Evolutionary conservation across 23 tunicate species (phyloP), one percentile per base, ranked within the genome.

Genomic region (Pegea sp.): DNA sequence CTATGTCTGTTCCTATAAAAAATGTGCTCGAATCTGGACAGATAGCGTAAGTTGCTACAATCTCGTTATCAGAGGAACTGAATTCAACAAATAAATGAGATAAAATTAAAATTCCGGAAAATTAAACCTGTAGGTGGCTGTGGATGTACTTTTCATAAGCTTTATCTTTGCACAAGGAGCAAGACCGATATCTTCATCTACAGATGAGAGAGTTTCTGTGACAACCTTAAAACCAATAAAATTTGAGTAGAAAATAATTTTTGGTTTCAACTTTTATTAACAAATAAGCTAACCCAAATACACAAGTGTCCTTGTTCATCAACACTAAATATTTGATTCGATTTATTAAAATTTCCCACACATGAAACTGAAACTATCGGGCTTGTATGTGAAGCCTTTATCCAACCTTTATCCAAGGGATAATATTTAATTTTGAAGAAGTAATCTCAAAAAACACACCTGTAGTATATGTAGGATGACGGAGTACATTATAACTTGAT

Each of bases 391-490:
- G 44, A 56, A 31, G 73, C 76, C 19, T 42, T 59, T 20, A 28
- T 51, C 59, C 65, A 72, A 27, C 70, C 79, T 72, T n/a, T n/a
- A n/a, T n/a, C n/a, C n/a, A n/a, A n/a, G n/a, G n/a, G n/a, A n/a
- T n/a, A n/a, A n/a, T n/a, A n/a, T n/a, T n/a, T n/a, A n/a, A n/a
- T n/a, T n/a, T n/a, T n/a, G n/a, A n/a, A n/a, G n/a, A n/a, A n/a
- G n/a, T n/a, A n/a, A n/a, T n/a, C n/a, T n/a, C n/a, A n/a, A n/a
- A n/a, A n/a, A n/a, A n/a, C 48, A 24, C 23, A 63, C 95, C 84
- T 34, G 95, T 73, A 16, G 74, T 67, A 63, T 84, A 84, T 3
- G 95, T 73, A 1, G 95, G 72, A 57, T 31, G 56, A 49, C 95
- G 38, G 8, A 73, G 38, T 26, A 74, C 70, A 26, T 70, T 67